phyloP scores from a whole-genome alignment of 1,140 invertebrate genomes.

The Calycopis cecrops region DNA sequence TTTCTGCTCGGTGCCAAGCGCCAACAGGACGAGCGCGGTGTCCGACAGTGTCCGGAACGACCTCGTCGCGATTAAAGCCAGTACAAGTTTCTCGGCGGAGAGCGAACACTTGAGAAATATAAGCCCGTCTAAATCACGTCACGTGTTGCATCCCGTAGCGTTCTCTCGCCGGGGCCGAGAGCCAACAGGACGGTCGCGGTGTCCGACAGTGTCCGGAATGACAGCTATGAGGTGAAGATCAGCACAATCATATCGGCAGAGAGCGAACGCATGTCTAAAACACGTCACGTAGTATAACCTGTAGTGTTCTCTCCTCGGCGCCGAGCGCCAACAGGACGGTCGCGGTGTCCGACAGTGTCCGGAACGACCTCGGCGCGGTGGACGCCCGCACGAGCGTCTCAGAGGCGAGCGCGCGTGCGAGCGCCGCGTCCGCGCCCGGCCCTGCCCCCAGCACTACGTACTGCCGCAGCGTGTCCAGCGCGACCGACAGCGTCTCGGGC shows the following conservation, averaged over 20 bases:
- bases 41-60: slow-evolving; percentile 45
- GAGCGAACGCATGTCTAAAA: slow-evolving; percentile 29
- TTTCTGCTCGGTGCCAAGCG: slow-evolving; percentile 49
- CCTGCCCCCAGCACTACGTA: slow-evolving; percentile 34
- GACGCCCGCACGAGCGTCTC: slow-evolving; percentile 52
- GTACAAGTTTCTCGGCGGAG: slow-evolving; percentile 43
- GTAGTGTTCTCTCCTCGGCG: slow-evolving; percentile 52
- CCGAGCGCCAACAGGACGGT: slow-evolving; percentile 42
- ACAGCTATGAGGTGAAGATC: slow-evolving; percentile 44
- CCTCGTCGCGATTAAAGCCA: slow-evolving; percentile 47
- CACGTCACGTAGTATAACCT: slow-evolving; percentile 32
- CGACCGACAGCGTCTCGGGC: slow-evolving; percentile 50
- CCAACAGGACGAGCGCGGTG: slow-evolving; percentile 41
- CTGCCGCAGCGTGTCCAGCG: slow-evolving; percentile 52
- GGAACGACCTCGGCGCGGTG: slow-evolving; percentile 40
- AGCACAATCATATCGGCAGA: slow-evolving; percentile 47
- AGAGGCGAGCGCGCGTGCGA: slow-evolving; percentile 45
- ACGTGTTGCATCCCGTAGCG: slow-evolving; percentile 38
- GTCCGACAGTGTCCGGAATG: slow-evolving; percentile 43
- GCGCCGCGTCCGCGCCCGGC: slow-evolving; percentile 29
- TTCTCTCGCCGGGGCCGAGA: slow-evolving; percentile 48
- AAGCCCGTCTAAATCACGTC: slow-evolving; percentile 1
- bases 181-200: slow-evolving; percentile 42
- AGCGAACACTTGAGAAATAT: no score
- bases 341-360: slow-evolving; percentile 45